A percentile compares a stretch with the other conserved stretches of the same genome.
phyloP scores from a whole-genome alignment of 2,888 invertebrate species.

The Herminia tarsipennalis region DNA sequence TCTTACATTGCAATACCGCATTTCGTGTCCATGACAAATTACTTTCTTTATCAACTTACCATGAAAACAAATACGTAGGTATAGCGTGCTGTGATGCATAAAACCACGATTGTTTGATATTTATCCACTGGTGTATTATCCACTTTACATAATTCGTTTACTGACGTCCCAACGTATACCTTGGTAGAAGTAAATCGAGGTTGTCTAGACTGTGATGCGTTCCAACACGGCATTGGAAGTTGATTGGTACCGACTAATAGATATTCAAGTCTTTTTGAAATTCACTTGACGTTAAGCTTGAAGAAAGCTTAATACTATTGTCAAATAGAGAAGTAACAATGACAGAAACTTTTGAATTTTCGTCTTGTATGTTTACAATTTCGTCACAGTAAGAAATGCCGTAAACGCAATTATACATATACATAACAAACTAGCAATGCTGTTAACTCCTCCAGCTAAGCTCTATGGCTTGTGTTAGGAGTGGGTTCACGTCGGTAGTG shows the following conservation, averaged over 20 bases:
- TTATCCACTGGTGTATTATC: conserved; percentile 18
- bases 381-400: no score
- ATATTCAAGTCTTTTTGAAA: not conserved
- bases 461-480: no score
- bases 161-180: conserved; percentile 8
- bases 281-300: not conserved
- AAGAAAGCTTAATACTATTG: not conserved
- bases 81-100: conserved; percentile 17
- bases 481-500: no score
- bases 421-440: no score
- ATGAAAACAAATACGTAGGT: conserved; percentile 7
- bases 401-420: no score
- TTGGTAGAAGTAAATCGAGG: conserved; percentile 17
- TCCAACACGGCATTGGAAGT: conserved; percentile 20
- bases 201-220: conserved; percentile 24
- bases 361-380: no score
- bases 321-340: no score
- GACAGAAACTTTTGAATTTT: no score
- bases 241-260: conserved; percentile 16
- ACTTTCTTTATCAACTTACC: no score
- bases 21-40: no score
- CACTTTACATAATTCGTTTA: conserved; percentile 24
- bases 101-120: conserved; percentile 23
- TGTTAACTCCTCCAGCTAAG: no score
- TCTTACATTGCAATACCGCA: no score